These are phyloP conservation scores for Myotis findleyi DNA, from an alignment of 2,797 vertebrate genomes.

Conservation along the genomic window DNA sequence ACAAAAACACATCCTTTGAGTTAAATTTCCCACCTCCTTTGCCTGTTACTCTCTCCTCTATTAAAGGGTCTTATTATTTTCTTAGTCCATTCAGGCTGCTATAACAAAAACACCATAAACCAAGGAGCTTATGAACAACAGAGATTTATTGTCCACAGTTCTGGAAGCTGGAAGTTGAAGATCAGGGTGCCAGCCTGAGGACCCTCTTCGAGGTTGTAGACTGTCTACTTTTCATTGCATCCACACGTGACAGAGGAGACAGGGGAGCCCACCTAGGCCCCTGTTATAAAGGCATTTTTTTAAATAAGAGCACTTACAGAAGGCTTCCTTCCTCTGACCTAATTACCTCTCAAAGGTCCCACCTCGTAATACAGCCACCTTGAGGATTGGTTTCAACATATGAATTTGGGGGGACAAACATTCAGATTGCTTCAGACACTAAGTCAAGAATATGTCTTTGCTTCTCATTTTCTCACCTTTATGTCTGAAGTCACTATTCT, in stretches of 20 bases:
- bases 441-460: not conserved
- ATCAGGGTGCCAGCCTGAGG: not conserved
- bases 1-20: not conserved
- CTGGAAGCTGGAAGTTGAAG: not conserved
- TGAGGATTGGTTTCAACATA: not conserved
- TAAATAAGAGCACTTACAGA: not conserved
- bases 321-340: not conserved
- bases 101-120: not conserved
- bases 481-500: not conserved
- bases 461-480: conserved; percentile 5
- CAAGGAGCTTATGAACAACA: not conserved
- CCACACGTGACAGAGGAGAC: not conserved
- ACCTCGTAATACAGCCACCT: not conserved
- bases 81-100: not conserved
- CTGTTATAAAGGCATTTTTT: not conserved
- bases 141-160: not conserved
- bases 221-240: not conserved
- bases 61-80: not conserved
- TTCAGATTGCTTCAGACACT: not conserved
- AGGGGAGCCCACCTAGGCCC: not conserved
- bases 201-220: not conserved
- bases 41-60: not conserved
- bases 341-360: not conserved
- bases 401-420: not conserved
- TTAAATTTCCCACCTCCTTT: not conserved